A percentile compares a stretch with the other conserved stretches of the same genome.
Conservation (phyloP, 2,113 vertebrate genomes). For the Charadrius vociferus region DNA sequence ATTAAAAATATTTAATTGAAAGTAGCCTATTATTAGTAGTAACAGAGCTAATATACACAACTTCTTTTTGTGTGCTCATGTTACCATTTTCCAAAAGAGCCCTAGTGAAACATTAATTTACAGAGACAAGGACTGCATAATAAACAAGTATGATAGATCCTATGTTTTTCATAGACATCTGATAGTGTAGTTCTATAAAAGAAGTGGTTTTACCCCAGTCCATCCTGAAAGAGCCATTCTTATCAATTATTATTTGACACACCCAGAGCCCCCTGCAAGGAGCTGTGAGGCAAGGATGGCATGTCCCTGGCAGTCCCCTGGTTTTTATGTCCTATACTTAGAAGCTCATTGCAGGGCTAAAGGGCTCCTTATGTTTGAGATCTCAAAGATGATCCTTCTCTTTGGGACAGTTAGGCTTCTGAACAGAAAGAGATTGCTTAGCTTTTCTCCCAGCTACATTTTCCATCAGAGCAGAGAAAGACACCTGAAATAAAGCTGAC, state of each 20-base stretch:
- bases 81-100: neutral
- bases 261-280: fast-evolving
- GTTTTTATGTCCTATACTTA: neutral
- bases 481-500: neutral
- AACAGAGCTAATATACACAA: neutral
- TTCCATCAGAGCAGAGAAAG: neutral
- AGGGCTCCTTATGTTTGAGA: neutral
- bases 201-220: neutral
- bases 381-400: neutral
- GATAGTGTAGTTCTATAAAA: neutral
- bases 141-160: neutral
- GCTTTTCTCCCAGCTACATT: neutral
- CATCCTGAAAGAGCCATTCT: neutral
- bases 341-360: neutral
- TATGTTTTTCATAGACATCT: neutral
- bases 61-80: neutral
- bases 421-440: neutral
- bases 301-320: neutral
- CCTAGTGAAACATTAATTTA: neutral
- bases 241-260: neutral
- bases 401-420: neutral
- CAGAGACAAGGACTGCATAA: neutral
- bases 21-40: neutral
- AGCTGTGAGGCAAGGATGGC: neutral
- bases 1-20: neutral